Evolutionary conservation across 2,113 vertebrate species (phyloP), one percentile per base, ranked within the genome.

Genomic region (Abramis brama): DNA sequence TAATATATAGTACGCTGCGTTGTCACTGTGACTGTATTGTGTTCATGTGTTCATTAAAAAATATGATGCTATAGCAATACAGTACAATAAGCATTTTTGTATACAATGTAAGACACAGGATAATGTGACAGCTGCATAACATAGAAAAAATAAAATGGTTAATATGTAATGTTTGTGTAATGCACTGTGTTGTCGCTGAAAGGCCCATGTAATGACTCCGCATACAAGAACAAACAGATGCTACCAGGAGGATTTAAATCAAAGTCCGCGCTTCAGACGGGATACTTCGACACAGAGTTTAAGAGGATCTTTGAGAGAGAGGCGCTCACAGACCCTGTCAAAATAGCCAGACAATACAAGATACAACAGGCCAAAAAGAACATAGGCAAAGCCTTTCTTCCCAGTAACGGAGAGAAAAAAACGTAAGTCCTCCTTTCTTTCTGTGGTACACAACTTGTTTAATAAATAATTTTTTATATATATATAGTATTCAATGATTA

Each of bases 181-280:
- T 71, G 81, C 13, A 10, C 52, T 59, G 74, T 71, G 6, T 73
- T 68, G 25, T 68, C 93, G 50, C 70, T 91, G 85, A 92, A 79
- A 93, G 96, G 95, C 85, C 93, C 93, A 0, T 97, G 96, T 92
- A 97, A 97, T 36, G 96, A 97, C 82, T 91, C 95, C 39, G 96
- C 96, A 1, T 91, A 94, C 91, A 96, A 94, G 87, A 94, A 93
- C 81, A 95, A 87, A 75, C 97, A 98, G 91, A 97, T 98, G 92
- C 87, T 96, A 81, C 87, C 92, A 0, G 95, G 93, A 1, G 90
- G 93, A 0, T 71, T 90, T 6, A 96, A 96, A 89, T 86, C 85
- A 33, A 91, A 93, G 88, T 95, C 94, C 45, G 91, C 90, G 68
- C 94, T 96, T 36, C 96, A 97, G 87, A 94, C 89, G 50, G 96